A percentile compares a stretch with the other conserved stretches of the same genome.
Conservation (phyloP, 64 coral and sea anemone genomes). For the Montipora cactus region DNA sequence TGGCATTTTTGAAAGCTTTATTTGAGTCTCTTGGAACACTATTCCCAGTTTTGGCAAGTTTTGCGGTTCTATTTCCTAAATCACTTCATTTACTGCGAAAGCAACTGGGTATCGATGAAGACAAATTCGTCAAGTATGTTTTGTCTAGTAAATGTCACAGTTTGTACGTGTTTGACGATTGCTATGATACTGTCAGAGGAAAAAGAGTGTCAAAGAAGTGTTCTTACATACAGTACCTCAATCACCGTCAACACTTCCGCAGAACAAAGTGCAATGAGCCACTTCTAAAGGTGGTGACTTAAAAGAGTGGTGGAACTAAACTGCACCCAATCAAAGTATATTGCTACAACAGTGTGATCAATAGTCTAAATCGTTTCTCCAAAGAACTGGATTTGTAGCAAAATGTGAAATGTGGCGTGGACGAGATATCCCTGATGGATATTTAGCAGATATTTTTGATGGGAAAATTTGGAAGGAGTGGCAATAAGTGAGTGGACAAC, state of each 20-base stretch:
- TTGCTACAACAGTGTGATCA: constrained; percentile 56
- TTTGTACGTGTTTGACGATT: constrained; percentile 63
- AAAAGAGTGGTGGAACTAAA: constrained; percentile 45
- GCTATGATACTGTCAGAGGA: constrained; percentile 17
- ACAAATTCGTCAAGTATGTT: constrained; percentile 27
- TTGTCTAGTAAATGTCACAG: constrained; percentile 45
- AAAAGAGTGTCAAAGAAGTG: constrained; percentile 45
- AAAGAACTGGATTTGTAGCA: constrained; percentile 6
- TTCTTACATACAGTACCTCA: constrained; percentile 29
- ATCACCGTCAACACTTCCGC: constrained; percentile 41
- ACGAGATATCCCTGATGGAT: no score
- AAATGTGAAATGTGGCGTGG: no score
- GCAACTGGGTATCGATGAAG: constrained; percentile 60
- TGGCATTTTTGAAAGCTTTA: constrained; percentile 60
- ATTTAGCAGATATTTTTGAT: no score
- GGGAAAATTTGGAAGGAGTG: no score
- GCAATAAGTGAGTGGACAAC: no score
- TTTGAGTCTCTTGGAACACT: constrained; percentile 48
- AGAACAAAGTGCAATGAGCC: constrained; percentile 13
- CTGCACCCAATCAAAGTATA: constrained; percentile 59
- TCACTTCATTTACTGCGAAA: constrained; percentile 59
- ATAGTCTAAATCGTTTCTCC: constrained; percentile 3
- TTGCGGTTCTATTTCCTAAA: constrained; percentile 53
- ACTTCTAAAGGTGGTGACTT: constrained; percentile 1
- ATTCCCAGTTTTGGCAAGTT: constrained; percentile 39